Evolutionary conservation across 2,888 invertebrate species (phyloP).

Genomic region (Bhutanitis thaidina): DNA sequence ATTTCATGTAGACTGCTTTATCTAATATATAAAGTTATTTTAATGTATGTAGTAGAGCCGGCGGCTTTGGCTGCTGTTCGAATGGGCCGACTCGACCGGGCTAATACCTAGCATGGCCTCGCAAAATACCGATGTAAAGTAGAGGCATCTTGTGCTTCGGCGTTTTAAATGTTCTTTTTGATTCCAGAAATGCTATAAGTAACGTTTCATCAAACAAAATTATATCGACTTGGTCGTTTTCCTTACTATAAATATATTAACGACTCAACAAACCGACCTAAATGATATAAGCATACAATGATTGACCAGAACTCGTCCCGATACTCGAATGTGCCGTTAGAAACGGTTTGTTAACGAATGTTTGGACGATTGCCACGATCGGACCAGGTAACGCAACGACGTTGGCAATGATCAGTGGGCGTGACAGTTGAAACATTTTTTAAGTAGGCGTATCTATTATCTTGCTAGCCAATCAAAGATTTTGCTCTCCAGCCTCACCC

Average conservation of each 20-base stretch:
- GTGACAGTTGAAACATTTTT: constrained; percentile 28
- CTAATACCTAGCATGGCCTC: too few relatives aligned
- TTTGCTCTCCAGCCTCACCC: neutral
- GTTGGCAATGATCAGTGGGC: constrained; percentile 37
- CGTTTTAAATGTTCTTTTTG: too few relatives aligned
- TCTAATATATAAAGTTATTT: too few relatives aligned
- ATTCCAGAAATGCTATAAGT: too few relatives aligned
- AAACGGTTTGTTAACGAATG: constrained; percentile 26
- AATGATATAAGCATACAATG: constrained; percentile 13
- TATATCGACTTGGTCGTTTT: neutral
- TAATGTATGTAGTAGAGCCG: too few relatives aligned
- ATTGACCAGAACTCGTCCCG: constrained; percentile 15
- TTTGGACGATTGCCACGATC: constrained; percentile 32
- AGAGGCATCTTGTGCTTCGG: too few relatives aligned
- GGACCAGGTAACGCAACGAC: constrained; percentile 10
- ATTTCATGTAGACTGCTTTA: too few relatives aligned
- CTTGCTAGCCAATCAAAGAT: constrained; percentile 29
- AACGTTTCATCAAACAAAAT: too few relatives aligned
- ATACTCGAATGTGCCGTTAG: constrained; percentile 18
- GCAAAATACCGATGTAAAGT: too few relatives aligned
- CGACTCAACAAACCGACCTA: constrained; percentile 8
- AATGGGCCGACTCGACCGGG: too few relatives aligned
- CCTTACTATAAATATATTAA: constrained; percentile 7
- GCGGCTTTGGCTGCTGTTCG: too few relatives aligned
- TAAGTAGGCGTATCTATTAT: constrained; percentile 31